Base-by-base conservation (phyloP, 2,797 vertebrate genomes). In the Loriculus beryllinus region DNA sequence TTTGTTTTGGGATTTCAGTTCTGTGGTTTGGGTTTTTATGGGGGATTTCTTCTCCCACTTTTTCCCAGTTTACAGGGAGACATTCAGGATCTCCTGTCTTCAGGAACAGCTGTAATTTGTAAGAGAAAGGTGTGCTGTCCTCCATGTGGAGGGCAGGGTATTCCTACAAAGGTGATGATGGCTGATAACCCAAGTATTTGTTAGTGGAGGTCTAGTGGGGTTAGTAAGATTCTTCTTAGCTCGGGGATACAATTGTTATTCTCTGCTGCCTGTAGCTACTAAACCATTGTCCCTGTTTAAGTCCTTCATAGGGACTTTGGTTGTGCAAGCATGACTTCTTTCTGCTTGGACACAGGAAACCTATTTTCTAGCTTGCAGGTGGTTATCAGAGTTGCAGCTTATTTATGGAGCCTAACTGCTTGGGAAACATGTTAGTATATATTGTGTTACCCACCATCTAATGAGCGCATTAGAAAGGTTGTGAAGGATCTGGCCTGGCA, bases 31-130 rank as follows among this genome's bases (percentile, higher is more conserved):
- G 6, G 8, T 14, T 47, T 59, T 37, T 67, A 37, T 59, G 3
- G n/a, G 28, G 5, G 0, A 0, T 9, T 0, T 35, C 14, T 23
- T 57, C n/a, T 35, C 33, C 14, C n/a, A 33, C n/a, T 56, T 56
- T 23, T 23, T 7, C 54, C 14, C 22, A 35, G 54, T 57, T 57
- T 57, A 35, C n/a, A 35, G 82, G 71, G 75, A 42, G 40, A 21
- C 13, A 20, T 13, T 42, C 15, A 52, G 39, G 33, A 39, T 48
- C 13, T 57, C 2, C 29, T 75, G 10, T 45, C 14, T 67, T 81
- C 35, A 54, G 49, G 49, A 56, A 7, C 2, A 54, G 48, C 48
- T 51, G 12, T 69, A 59, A 19, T 12, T 42, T 14, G 7, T 56
- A 7, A 51, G 29, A 64, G 33, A 28, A 68, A 20, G 15, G 19